Conservation (phyloP, 2,113 vertebrate genomes). For the Pao palembangensis region DNA sequence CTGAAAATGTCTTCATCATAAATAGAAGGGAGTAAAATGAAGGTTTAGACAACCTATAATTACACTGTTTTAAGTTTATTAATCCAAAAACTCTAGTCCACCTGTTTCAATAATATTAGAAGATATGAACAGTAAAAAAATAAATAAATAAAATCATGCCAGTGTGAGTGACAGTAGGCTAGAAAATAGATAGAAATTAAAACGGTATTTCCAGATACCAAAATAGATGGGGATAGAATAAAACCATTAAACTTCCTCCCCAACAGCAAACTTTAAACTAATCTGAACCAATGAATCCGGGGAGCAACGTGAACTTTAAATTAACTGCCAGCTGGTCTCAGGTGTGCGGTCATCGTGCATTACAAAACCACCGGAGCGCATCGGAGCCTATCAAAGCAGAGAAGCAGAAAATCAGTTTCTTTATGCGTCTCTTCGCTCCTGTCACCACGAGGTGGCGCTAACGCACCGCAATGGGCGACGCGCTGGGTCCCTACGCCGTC, state of each 20-base stretch:
- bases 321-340: constrained; percentile 41
- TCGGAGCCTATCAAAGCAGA: constrained; percentile 51
- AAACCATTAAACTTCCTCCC: neutral
- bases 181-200: too few relatives aligned
- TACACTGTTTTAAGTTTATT: neutral
- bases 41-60: neutral
- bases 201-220: too few relatives aligned
- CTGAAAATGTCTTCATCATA: too few relatives aligned
- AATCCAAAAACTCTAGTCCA: too few relatives aligned
- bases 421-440: accelerated
- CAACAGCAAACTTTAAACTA: neutral
- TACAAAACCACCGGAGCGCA: constrained; percentile 44
- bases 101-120: too few relatives aligned
- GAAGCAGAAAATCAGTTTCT: constrained; percentile 10
- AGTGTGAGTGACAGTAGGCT: too few relatives aligned
- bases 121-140: neutral
- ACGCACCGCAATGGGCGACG: neutral
- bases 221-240: too few relatives aligned
- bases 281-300: constrained; percentile 2
- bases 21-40: neutral
- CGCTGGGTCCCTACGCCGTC: constrained; percentile 34
- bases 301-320: constrained; percentile 26
- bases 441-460: constrained; percentile 57
- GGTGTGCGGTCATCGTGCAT: constrained; percentile 54
- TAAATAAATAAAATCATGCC: neutral